Percentiles rank a stretch among this genome's conserved stretches.
Evolutionary conservation across 2,888 invertebrate genomes (phyloP).

Genomic region (Trypoxylon attenuatum): DNA sequence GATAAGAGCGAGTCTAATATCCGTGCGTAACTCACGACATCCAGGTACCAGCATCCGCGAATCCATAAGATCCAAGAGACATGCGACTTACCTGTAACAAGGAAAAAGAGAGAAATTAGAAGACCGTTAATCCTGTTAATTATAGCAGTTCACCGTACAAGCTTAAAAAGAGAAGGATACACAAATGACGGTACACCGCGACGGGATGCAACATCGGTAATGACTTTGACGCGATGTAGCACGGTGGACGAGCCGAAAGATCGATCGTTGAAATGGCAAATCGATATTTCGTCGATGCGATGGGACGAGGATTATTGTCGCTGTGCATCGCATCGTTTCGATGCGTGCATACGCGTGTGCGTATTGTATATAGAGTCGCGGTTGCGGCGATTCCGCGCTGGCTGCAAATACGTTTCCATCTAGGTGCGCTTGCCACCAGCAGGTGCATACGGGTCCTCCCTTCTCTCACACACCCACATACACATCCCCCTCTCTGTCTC

Average conservation of each 20-base stretch:
- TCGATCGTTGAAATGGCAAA: conserved; percentile 48
- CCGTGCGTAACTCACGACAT: no score
- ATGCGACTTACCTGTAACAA: conserved; percentile 65
- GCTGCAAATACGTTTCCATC: conserved; percentile 37
- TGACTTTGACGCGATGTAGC: conserved; percentile 19
- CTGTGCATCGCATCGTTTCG: conserved; percentile 12
- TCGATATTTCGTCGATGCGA: conserved; percentile 50
- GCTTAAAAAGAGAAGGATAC: conserved; percentile 8
- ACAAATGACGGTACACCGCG: conserved; percentile 19
- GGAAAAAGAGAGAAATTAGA: conserved; percentile 26
- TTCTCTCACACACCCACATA: conserved; percentile 52
- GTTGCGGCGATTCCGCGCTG: conserved; percentile 43
- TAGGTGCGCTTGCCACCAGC: conserved; percentile 15
- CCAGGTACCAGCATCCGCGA: no score
- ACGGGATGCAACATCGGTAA: conserved; percentile 26
- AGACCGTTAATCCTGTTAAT: conserved; percentile 15
- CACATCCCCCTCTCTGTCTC: conserved; percentile 2
- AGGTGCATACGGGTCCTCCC: conserved; percentile 23
- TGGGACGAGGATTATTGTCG: conserved; percentile 46
- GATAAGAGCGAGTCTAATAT: no score
- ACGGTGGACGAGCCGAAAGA: conserved; percentile 28
- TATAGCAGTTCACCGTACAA: neutral
- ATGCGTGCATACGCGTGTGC: neutral
- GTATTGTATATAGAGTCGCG: conserved; percentile 32
- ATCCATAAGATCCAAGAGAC: no score